Evolutionary conservation across 1,140 invertebrate genomes (phyloP).

Genomic region (Cydia amplana): DNA sequence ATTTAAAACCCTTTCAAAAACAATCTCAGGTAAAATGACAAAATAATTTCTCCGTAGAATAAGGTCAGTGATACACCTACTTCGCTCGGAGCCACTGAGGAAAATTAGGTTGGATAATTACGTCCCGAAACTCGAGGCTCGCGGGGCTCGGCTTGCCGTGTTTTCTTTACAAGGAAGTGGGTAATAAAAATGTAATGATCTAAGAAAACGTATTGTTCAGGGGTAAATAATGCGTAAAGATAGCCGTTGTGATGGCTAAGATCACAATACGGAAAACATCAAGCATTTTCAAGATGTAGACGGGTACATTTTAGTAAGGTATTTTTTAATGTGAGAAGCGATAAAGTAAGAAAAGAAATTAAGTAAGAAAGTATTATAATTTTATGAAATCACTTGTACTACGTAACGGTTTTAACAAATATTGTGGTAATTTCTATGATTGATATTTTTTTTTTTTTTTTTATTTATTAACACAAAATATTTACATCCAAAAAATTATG

Average conservation of each 20-base stretch:
- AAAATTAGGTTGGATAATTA: conserved; percentile 37
- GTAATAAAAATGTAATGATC: conserved; percentile 22
- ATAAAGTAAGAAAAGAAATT: no score
- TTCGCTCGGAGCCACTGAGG: neutral
- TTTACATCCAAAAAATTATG: no score
- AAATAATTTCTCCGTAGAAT: neutral
- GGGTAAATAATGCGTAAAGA: neutral
- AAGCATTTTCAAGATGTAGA: neutral
- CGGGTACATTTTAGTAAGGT: no score
- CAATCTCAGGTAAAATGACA: neutral
- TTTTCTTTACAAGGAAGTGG: conserved; percentile 24
- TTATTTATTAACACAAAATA: no score
- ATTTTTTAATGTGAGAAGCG: no score
- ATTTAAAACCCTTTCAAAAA: neutral
- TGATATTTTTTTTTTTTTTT: no score
- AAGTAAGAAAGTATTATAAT: no score
- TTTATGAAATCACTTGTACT: no score
- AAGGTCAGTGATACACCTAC: conserved; percentile 19
- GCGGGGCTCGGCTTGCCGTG: neutral
- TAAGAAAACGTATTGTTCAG: neutral
- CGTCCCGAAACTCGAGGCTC: conserved; percentile 16
- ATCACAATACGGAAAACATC: neutral
- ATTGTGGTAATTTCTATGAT: no score
- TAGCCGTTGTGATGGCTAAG: neutral
- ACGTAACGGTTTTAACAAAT: no score